Conservation (phyloP, 2,113 vertebrate genomes). For the Nannobrachium achirus region DNA sequence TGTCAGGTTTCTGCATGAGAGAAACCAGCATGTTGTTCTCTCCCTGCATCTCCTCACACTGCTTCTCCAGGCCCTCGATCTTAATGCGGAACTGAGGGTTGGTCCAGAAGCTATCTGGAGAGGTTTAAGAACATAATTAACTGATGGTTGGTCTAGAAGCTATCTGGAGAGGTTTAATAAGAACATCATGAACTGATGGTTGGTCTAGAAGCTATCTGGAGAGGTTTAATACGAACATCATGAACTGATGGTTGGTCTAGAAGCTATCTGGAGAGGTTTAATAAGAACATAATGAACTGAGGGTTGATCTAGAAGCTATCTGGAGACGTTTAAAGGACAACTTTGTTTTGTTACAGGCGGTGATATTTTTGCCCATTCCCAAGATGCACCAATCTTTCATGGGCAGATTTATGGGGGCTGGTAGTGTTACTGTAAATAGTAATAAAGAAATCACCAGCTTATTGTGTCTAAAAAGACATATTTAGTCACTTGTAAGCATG, state of each 20-base stretch:
- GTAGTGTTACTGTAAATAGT: too few relatives aligned
- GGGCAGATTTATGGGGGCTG: too few relatives aligned
- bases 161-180: slow-evolving; percentile 29
- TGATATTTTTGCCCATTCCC: too few relatives aligned
- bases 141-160: slow-evolving; percentile 11
- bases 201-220: neutral
- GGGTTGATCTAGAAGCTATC: neutral
- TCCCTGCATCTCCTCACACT: neutral
- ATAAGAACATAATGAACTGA: neutral
- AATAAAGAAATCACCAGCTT: too few relatives aligned
- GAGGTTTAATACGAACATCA: neutral
- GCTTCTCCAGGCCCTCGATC: slow-evolving; percentile 8
- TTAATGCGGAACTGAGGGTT: slow-evolving; percentile 75
- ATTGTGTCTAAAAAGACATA: too few relatives aligned
- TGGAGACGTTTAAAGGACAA: neutral
- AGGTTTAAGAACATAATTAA: neutral
- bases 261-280: slow-evolving; percentile 40
- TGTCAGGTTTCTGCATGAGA: slow-evolving; percentile 76
- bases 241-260: slow-evolving; percentile 1
- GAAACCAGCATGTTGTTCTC: slow-evolving; percentile 68
- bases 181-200: neutral
- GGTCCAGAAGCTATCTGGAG: slow-evolving; percentile 61
- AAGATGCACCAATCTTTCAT: too few relatives aligned
- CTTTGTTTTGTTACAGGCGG: too few relatives aligned
- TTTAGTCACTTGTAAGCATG: too few relatives aligned